These are phyloP conservation scores for Gandaritis pyraliata DNA, from an alignment of 2,888 invertebrate genomes.

Conservation along the genomic window DNA sequence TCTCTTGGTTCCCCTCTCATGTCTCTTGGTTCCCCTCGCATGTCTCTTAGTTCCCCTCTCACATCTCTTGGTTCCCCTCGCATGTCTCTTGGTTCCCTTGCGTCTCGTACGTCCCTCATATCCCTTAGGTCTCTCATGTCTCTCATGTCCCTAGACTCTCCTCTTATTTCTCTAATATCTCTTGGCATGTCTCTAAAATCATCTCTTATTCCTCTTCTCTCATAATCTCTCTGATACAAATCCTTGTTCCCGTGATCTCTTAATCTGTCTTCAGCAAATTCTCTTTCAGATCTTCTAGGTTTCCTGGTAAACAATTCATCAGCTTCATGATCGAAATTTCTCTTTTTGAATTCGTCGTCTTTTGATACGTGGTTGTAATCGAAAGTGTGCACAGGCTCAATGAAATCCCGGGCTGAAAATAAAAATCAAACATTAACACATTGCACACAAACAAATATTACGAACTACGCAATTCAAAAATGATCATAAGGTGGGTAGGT, in stretches of 20 bases:
- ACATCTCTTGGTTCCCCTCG: slow-evolving; percentile 30
- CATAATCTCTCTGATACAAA: slow-evolving; percentile 52
- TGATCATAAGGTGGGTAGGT: no score
- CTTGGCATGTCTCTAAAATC: slow-evolving; percentile 46
- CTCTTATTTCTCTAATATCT: slow-evolving; percentile 44
- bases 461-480: no score
- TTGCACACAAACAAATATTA: no score
- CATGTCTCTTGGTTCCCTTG: slow-evolving; percentile 30
- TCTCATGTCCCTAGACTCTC: slow-evolving; percentile 39
- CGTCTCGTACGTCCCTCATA: slow-evolving; percentile 42
- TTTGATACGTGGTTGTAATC: slow-evolving; percentile 88
- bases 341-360: slow-evolving; percentile 63
- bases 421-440: slow-evolving; percentile 4
- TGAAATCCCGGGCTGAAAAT: slow-evolving; percentile 79
- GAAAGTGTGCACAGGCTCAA: slow-evolving; percentile 87
- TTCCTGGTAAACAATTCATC: slow-evolving; percentile 67
- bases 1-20: slow-evolving; percentile 48
- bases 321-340: slow-evolving; percentile 69
- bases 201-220: slow-evolving; percentile 54
- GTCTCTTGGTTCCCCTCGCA: slow-evolving; percentile 43
- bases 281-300: slow-evolving; percentile 50
- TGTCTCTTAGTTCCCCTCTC: slow-evolving; percentile 46
- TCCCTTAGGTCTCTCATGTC: slow-evolving; percentile 44
- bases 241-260: slow-evolving; percentile 46
- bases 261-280: slow-evolving; percentile 51